Conservation (phyloP, 2,888 invertebrate genomes). For the Seladonia tumulorum region DNA sequence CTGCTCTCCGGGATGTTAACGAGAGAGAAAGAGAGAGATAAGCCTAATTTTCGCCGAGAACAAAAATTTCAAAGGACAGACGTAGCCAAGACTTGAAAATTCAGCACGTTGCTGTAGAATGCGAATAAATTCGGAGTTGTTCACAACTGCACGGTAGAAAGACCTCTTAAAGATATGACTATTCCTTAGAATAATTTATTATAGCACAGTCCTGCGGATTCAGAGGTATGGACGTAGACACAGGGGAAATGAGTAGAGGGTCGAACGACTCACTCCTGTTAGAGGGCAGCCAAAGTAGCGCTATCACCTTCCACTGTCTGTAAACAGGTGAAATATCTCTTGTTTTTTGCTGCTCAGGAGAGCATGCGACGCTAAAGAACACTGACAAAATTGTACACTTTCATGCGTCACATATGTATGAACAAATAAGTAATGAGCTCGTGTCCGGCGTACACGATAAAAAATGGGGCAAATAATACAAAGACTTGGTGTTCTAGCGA, state of each 20-base stretch:
- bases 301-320: slow-evolving; percentile 84
- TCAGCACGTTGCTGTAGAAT: not conserved
- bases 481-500: slow-evolving; percentile 30
- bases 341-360: slow-evolving; percentile 77
- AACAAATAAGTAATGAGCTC: slow-evolving; percentile 59
- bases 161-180: slow-evolving; percentile 60
- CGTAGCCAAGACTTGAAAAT: not conserved
- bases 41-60: not conserved
- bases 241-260: slow-evolving; percentile 76
- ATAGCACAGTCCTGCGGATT: slow-evolving; percentile 73
- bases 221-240: slow-evolving; percentile 76
- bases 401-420: slow-evolving; percentile 79
- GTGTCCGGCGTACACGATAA: slow-evolving; percentile 50
- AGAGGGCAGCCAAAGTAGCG: slow-evolving; percentile 83
- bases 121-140: not conserved
- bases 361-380: slow-evolving; percentile 79
- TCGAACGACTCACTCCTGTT: slow-evolving; percentile 82
- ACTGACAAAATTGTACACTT: slow-evolving; percentile 78
- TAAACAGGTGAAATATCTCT: slow-evolving; percentile 82
- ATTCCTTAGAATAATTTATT: slow-evolving; percentile 68
- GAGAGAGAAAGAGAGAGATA: not conserved
- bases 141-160: slow-evolving; percentile 11
- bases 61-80: not conserved
- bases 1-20: not conserved
- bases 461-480: slow-evolving; percentile 37